These are phyloP conservation scores for Aspidiotus destructor DNA, from an alignment of 2,888 invertebrate species.

Conservation along the genomic window DNA sequence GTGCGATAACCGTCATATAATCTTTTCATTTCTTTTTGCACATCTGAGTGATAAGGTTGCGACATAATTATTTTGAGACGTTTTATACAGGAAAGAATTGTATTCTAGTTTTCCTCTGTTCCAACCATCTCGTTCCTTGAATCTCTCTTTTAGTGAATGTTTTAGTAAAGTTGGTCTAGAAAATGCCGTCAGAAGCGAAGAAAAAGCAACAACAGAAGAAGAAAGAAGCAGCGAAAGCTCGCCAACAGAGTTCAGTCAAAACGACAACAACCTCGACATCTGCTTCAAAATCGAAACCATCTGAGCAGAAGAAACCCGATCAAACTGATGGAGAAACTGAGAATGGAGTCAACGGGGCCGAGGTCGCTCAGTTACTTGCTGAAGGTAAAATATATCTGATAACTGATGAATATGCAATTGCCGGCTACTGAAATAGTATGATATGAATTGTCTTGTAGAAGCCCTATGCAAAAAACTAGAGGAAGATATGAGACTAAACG, in stretches of 20 bases:
- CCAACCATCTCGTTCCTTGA: too few relatives aligned
- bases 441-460: conserved; percentile 48
- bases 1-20: too few relatives aligned
- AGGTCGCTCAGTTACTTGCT: conserved; percentile 44
- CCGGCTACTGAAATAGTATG: background rate
- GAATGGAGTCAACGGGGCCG: conserved; percentile 42
- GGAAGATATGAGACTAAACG: conserved; percentile 81
- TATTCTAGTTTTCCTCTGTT: too few relatives aligned
- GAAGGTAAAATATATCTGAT: conserved; percentile 9
- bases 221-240: conserved; percentile 81
- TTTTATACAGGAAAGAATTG: too few relatives aligned
- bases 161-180: too few relatives aligned
- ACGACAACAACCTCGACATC: conserved; percentile 40
- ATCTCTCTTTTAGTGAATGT: too few relatives aligned
- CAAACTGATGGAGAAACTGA: conserved; percentile 43
- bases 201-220: conserved; percentile 96
- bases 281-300: conserved; percentile 39
- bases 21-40: too few relatives aligned
- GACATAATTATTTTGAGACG: too few relatives aligned
- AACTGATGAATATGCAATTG: background rate
- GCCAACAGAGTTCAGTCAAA: conserved; percentile 45
- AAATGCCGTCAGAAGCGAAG: conserved; percentile 97
- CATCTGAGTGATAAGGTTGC: too few relatives aligned
- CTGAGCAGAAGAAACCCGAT: conserved; percentile 31
- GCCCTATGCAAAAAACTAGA: conserved; percentile 77